Evolutionary conservation across 2,797 vertebrate species (phyloP).

Genomic region (Coilia nasus): DNA sequence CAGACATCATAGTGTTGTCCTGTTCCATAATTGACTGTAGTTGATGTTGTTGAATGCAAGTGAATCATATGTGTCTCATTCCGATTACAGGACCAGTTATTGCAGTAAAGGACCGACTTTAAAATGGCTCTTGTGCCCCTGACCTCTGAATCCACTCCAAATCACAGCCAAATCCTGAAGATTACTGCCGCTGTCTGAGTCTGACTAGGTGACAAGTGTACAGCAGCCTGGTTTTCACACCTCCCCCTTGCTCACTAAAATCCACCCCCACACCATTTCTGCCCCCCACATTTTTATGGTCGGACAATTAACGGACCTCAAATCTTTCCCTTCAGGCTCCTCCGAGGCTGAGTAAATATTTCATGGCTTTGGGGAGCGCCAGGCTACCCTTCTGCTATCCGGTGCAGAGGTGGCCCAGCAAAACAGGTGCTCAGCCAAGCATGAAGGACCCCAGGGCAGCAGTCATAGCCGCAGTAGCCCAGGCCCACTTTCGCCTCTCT

Average conservation of each 20-base stretch:
- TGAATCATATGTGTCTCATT: neutral
- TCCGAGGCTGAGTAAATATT: slow-evolving; percentile 39
- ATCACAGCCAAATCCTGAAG: neutral
- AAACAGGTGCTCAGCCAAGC: slow-evolving; percentile 28
- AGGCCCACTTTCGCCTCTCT: neutral
- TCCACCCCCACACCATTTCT: neutral
- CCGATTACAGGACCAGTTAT: neutral
- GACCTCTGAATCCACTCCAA: neutral
- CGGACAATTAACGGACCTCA: slow-evolving; percentile 33
- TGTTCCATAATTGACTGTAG: too few species aligned
- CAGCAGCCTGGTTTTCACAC: neutral
- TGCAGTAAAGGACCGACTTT: neutral
- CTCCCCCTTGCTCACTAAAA: neutral
- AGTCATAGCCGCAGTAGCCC: neutral
- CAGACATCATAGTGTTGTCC: too few species aligned
- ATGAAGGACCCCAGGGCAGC: slow-evolving; percentile 33
- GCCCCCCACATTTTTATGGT: neutral
- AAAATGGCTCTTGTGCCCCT: neutral
- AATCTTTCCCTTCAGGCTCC: neutral
- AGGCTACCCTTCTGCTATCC: slow-evolving; percentile 21
- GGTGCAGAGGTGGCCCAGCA: slow-evolving; percentile 21
- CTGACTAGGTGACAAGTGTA: neutral
- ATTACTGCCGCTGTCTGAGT: neutral
- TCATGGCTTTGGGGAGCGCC: slow-evolving; percentile 25
- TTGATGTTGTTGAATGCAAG: neutral